Evolutionary conservation across 2,888 invertebrate genomes (phyloP).

Genomic region (Synergus laeviventris): DNA sequence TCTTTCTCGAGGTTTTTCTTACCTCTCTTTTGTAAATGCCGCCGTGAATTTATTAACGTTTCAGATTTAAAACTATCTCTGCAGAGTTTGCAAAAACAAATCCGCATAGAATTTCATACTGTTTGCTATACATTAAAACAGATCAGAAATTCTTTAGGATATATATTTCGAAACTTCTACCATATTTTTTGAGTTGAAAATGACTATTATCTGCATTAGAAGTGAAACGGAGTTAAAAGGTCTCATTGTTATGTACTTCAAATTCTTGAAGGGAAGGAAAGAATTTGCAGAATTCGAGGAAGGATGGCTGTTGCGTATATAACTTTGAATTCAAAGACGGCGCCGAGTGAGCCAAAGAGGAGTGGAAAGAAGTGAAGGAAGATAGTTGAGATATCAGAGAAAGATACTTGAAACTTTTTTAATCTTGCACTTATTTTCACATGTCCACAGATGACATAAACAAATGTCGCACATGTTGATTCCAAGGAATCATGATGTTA

Average conservation of each 20-base stretch:
- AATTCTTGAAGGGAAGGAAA: slow-evolving; percentile 52
- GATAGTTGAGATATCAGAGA: slow-evolving; percentile 38
- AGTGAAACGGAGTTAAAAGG: slow-evolving; percentile 49
- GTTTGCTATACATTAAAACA: slow-evolving; percentile 12
- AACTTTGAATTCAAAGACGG: slow-evolving; percentile 47
- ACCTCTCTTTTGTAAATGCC: slow-evolving; percentile 26
- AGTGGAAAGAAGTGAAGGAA: slow-evolving; percentile 13
- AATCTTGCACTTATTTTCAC: too few species aligned
- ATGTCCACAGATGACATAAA: too few species aligned
- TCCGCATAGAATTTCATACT: not conserved
- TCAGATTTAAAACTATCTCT: not conserved
- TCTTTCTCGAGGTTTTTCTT: slow-evolving; percentile 33
- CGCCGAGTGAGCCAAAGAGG: slow-evolving; percentile 39
- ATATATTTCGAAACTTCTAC: not conserved
- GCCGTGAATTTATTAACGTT: slow-evolving; percentile 36
- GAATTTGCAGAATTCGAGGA: slow-evolving; percentile 54
- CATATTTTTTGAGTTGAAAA: not conserved
- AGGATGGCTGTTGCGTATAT: slow-evolving; percentile 49
- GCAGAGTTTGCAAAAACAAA: not conserved
- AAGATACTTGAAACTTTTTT: not conserved
- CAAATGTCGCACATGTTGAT: too few species aligned
- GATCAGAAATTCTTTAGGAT: not conserved
- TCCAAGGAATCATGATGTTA: too few species aligned
- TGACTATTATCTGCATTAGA: not conserved
- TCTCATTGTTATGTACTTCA: slow-evolving; percentile 48